These are phyloP conservation scores for Malacosoma neustria DNA, from an alignment of 2,888 invertebrate genomes.

Conservation along the genomic window DNA sequence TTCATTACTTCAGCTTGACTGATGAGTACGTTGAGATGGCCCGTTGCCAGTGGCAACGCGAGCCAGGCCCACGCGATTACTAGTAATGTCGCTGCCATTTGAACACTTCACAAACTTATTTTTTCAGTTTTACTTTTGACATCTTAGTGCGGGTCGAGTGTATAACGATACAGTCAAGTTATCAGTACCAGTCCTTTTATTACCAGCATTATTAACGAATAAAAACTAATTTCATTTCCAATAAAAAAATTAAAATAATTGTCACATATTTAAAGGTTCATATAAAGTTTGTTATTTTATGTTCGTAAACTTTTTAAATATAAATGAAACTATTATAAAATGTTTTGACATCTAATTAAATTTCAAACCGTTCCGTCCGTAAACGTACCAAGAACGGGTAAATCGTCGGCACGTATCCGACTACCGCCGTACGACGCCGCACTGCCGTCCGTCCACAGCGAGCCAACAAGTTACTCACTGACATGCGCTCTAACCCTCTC, in stretches of 20 bases:
- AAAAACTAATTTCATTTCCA: too few relatives aligned
- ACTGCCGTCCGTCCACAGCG: slow-evolving; percentile 53
- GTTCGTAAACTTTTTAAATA: too few relatives aligned
- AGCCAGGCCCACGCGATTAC: slow-evolving; percentile 60
- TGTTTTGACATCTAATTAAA: neutral
- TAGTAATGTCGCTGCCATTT: slow-evolving; percentile 51
- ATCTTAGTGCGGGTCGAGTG: slow-evolving; percentile 34
- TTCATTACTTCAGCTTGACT: slow-evolving; percentile 87
- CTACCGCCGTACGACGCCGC: slow-evolving; percentile 51
- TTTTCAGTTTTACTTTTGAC: slow-evolving; percentile 54
- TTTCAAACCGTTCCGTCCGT: slow-evolving; percentile 19
- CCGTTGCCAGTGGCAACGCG: slow-evolving; percentile 73
- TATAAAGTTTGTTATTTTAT: too few relatives aligned
- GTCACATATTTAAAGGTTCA: too few relatives aligned
- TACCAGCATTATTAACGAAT: too few relatives aligned
- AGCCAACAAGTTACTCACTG: slow-evolving; percentile 67
- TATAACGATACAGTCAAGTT: too few relatives aligned
- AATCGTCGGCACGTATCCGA: slow-evolving; percentile 28
- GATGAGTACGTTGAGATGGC: slow-evolving; percentile 87
- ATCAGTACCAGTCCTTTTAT: too few relatives aligned
- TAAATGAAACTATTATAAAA: too few relatives aligned
- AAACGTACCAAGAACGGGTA: slow-evolving; percentile 14
- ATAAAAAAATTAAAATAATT: too few relatives aligned
- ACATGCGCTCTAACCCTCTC: slow-evolving; percentile 56
- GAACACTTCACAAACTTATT: slow-evolving; percentile 42